Evolutionary conservation across 2,113 vertebrate species (phyloP).

Genomic region (Callaeas wilsoni): DNA sequence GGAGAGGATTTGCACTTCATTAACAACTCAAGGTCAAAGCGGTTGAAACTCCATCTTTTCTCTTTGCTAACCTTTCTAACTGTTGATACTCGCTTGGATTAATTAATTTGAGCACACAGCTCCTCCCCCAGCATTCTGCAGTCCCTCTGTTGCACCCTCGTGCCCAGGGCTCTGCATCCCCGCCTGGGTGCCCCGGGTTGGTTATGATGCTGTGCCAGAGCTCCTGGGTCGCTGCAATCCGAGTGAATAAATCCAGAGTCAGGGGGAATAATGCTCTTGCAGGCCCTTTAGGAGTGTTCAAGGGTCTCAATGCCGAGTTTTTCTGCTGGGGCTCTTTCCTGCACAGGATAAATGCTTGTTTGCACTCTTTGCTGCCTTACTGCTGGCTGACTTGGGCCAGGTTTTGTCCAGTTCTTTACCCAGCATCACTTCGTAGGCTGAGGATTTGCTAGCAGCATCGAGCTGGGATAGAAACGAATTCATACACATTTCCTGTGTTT

Average conservation of each 20-base stretch:
- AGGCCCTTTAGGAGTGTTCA: background rate
- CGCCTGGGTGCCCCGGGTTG: background rate
- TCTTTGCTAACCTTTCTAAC: background rate
- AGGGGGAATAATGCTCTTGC: background rate
- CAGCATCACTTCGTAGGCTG: background rate
- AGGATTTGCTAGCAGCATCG: background rate
- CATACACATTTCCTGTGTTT: background rate
- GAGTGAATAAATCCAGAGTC: rapidly evolving
- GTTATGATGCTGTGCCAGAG: background rate
- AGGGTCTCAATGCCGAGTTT: background rate
- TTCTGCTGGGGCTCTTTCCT: background rate
- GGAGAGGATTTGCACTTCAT: background rate
- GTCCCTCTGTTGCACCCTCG: background rate
- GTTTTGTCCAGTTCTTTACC: background rate
- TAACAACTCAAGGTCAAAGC: background rate
- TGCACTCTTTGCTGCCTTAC: background rate
- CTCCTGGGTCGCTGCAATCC: background rate
- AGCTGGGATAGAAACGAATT: background rate
- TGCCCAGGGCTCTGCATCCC: background rate
- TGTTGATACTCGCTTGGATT: background rate
- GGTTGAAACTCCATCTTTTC: background rate
- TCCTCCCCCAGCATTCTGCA: background rate
- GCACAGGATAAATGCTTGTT: background rate
- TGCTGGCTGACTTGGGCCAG: background rate
- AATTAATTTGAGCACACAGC: background rate